Conservation (phyloP, 2,113 vertebrate species). For the Myotis yumanensis region DNA sequence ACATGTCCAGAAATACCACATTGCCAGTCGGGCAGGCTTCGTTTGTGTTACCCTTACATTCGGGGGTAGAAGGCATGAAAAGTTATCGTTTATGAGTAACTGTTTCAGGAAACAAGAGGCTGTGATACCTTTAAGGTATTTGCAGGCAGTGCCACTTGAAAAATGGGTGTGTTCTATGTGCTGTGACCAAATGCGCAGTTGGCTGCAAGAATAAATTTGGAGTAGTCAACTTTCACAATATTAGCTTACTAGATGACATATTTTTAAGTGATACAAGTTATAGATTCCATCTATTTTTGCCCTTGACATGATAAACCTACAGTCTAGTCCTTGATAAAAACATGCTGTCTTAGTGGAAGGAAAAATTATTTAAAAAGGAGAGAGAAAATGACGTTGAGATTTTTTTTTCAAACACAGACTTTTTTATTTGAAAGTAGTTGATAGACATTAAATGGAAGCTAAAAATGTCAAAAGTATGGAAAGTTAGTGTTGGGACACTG, state of each 20-base stretch:
- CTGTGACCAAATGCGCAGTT: not conserved
- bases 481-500: not conserved
- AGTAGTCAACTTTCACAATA: not conserved
- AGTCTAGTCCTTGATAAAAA: conserved; percentile 19
- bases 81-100: conserved; percentile 41
- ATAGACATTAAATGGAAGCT: not conserved
- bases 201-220: not conserved
- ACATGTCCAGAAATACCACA: not conserved
- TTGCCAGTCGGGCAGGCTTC: not conserved
- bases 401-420: not conserved
- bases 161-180: not conserved
- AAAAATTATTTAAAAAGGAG: not conserved
- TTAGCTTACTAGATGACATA: not conserved
- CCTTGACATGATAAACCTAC: not conserved
- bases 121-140: conserved; percentile 17
- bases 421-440: conserved; percentile 43
- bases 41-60: not conserved
- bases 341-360: not conserved
- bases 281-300: conserved; percentile 29
- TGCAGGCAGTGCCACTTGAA: not conserved
- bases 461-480: conserved; percentile 27
- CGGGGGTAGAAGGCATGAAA: conserved; percentile 11
- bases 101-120: conserved; percentile 5
- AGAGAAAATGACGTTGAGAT: not conserved
- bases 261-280: not conserved